Evolutionary conservation across 2,113 vertebrate species (phyloP).

Genomic region (Lontra canadensis): DNA sequence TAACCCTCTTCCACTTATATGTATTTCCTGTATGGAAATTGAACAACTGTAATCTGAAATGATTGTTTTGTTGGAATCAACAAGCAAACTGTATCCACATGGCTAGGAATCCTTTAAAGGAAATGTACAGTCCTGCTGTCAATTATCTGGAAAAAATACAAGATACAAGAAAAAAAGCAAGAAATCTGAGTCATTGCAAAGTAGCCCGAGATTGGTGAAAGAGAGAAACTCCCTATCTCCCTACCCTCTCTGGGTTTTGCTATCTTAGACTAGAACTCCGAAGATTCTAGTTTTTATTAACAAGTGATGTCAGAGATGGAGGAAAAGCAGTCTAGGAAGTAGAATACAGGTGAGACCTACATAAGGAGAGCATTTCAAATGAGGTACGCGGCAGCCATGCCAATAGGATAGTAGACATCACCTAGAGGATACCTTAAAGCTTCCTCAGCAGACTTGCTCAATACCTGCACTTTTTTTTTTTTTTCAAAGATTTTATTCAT

Average conservation of each 20-base stretch:
- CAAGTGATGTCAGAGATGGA: neutral
- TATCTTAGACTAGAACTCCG: neutral
- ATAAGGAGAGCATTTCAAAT: neutral
- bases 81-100: neutral
- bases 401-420: neutral
- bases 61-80: neutral
- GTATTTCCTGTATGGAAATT: neutral
- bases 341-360: neutral
- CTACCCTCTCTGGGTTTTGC: neutral
- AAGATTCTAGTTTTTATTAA: neutral
- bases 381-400: neutral
- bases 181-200: neutral
- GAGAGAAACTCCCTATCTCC: too few relatives aligned
- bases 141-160: neutral
- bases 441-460: neutral
- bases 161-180: neutral
- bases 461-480: neutral
- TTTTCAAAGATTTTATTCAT: too few relatives aligned
- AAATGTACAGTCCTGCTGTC: neutral
- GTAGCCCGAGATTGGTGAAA: neutral
- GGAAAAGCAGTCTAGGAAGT: neutral
- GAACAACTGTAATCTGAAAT: neutral
- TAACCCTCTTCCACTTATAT: neutral
- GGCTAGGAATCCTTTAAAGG: neutral
- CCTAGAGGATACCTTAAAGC: neutral